phyloP scores from a whole-genome alignment of 35 echinoderm and acorn worm species.

The Anneissia japonica region DNA sequence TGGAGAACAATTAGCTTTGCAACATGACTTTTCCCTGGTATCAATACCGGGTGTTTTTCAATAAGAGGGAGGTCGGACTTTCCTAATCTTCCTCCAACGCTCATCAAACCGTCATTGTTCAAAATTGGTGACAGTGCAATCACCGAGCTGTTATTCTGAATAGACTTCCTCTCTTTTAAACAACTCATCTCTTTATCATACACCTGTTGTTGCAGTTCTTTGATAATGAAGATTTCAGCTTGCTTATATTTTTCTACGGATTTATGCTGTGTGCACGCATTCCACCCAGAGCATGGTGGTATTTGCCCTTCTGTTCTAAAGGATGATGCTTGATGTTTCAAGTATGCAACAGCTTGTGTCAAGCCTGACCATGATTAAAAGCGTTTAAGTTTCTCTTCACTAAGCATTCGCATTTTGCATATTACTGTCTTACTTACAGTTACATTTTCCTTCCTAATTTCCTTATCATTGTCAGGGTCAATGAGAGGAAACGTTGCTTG shows the following conservation, averaged over 20 bases:
- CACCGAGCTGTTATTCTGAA: background rate
- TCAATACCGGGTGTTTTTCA: constrained; percentile 32
- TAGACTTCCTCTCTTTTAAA: background rate
- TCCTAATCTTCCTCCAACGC: constrained; percentile 24
- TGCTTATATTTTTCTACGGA: background rate
- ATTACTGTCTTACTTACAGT: background rate
- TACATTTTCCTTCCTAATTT: background rate
- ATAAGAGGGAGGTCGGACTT: background rate
- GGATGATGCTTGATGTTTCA: no score
- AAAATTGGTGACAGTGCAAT: constrained; percentile 8
- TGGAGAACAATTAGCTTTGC: constrained; percentile 22
- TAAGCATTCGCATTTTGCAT: background rate
- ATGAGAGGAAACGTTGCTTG: background rate
- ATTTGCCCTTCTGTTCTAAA: no score
- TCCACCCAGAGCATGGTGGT: background rate
- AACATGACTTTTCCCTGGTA: constrained; percentile 26
- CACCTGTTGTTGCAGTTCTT: background rate
- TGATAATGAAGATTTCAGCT: background rate
- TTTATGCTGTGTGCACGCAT: background rate
- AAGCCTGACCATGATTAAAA: constrained; percentile 32
- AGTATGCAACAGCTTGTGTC: constrained; percentile 33
- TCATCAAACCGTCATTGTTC: constrained; percentile 14
- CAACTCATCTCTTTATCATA: background rate
- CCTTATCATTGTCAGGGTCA: constrained; percentile 42
- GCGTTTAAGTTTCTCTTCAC: constrained; percentile 14